A percentile compares a stretch with the other conserved stretches of the same genome.
phyloP scores from a whole-genome alignment of 1,140 invertebrate genomes.

The Drosophila ohnishii region DNA sequence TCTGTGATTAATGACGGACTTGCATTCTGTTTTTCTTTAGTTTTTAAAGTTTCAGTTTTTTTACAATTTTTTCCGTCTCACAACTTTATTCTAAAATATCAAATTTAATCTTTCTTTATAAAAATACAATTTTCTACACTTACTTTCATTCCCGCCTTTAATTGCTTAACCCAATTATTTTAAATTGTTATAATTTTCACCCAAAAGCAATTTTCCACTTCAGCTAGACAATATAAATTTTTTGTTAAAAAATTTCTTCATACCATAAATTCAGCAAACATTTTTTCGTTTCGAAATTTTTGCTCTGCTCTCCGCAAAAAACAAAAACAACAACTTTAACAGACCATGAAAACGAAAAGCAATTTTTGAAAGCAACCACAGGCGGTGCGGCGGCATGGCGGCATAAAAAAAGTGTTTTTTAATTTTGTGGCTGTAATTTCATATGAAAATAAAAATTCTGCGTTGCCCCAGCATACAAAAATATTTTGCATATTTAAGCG shows the following conservation, averaged over 20 bases:
- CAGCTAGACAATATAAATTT: neutral
- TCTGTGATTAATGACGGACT: neutral
- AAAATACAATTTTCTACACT: neutral
- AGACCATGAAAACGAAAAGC: conserved; percentile 49
- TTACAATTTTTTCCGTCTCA: too few relatives aligned
- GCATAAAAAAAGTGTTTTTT: conserved; percentile 45
- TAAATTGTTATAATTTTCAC: conserved; percentile 8
- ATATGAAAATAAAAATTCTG: conserved; percentile 58
- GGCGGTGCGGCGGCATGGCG: neutral
- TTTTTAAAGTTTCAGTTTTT: neutral
- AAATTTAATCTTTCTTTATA: neutral
- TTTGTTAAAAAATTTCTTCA: conserved; percentile 1
- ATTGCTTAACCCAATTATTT: conserved; percentile 7
- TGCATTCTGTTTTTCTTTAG: neutral
- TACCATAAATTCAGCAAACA: conserved; percentile 25
- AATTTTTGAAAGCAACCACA: conserved; percentile 37
- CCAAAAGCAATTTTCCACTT: conserved; percentile 19
- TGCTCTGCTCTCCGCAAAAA: conserved; percentile 10
- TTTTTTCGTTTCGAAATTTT: conserved; percentile 9
- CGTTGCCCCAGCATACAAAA: conserved; percentile 20
- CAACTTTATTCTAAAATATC: neutral
- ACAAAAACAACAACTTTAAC: conserved; percentile 17
- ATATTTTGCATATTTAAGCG: conserved; percentile 53
- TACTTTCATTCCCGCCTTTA: neutral
- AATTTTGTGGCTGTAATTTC: conserved; percentile 38